These are phyloP conservation scores for Eudemis profundana DNA, from an alignment of 2,888 invertebrate species.

Conservation along the genomic window DNA sequence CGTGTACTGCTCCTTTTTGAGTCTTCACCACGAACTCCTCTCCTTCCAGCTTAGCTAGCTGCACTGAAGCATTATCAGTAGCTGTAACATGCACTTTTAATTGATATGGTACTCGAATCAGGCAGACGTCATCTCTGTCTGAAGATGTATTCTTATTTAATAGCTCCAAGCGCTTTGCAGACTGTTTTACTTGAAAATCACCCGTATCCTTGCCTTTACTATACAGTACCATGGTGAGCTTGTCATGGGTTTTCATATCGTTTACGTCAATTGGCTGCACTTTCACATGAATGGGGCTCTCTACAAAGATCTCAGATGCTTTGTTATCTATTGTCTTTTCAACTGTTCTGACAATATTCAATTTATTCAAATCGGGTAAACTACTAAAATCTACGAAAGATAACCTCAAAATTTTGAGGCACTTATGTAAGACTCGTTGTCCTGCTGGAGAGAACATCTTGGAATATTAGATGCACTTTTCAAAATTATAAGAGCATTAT, in stretches of 20 bases:
- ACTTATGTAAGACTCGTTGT: slow-evolving; percentile 76
- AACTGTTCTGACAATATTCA: slow-evolving; percentile 77
- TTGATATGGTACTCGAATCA: slow-evolving; percentile 80
- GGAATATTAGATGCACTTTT: slow-evolving; percentile 20
- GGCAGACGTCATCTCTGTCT: slow-evolving; percentile 76
- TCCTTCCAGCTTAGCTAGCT: slow-evolving; percentile 74
- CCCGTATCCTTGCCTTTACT: slow-evolving; percentile 75
- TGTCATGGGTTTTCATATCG: slow-evolving; percentile 75
- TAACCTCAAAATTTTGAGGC: slow-evolving; percentile 83
- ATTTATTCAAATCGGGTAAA: slow-evolving; percentile 75
- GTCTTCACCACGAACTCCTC: slow-evolving; percentile 79
- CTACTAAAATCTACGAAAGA: slow-evolving; percentile 72
- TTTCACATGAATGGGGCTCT: slow-evolving; percentile 82
- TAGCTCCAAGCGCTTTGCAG: slow-evolving; percentile 77
- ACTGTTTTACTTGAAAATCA: slow-evolving; percentile 81
- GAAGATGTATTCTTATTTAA: slow-evolving; percentile 74
- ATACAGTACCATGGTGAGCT: slow-evolving; percentile 77
- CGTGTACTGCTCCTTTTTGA: slow-evolving; percentile 70
- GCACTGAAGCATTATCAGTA: slow-evolving; percentile 75
- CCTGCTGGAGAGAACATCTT: slow-evolving; percentile 74
- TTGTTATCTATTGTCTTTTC: slow-evolving; percentile 80
- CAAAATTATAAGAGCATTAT: slow-evolving; percentile 35
- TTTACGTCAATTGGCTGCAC: slow-evolving; percentile 79
- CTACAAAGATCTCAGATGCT: slow-evolving; percentile 75
- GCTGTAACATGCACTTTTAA: slow-evolving; percentile 77